A percentile compares a stretch with the other conserved stretches of the same genome.
Evolutionary conservation across 2,113 vertebrate genomes (phyloP).

Genomic region (Leptobrachium ailaonicum): DNA sequence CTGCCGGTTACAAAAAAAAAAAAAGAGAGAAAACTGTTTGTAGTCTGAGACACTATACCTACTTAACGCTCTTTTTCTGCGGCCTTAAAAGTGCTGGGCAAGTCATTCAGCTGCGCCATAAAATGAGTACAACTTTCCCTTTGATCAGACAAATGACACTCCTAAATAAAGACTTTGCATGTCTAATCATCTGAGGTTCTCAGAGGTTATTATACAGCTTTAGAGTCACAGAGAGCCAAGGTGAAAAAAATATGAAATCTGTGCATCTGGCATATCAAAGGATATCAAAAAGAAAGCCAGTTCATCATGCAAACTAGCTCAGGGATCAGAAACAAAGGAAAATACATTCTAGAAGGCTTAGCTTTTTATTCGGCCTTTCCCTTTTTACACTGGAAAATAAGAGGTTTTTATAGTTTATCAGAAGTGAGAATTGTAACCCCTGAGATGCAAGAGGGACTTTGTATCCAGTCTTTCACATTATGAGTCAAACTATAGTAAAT

Average conservation of each 20-base stretch:
- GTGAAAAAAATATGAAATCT: slow-evolving; percentile 12
- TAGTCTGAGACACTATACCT: slow-evolving; percentile 51
- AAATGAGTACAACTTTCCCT: slow-evolving; percentile 51
- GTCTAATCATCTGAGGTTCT: slow-evolving; percentile 21
- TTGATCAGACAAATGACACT: slow-evolving; percentile 48
- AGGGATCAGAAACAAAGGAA: slow-evolving; percentile 1
- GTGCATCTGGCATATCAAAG: slow-evolving; percentile 5
- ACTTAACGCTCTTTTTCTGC: slow-evolving; percentile 63
- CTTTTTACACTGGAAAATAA: background rate
- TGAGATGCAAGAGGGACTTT: too few species aligned
- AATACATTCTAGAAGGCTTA: background rate
- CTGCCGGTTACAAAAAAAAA: slow-evolving; percentile 56
- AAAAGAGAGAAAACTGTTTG: slow-evolving; percentile 7
- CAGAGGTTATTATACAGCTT: slow-evolving; percentile 18
- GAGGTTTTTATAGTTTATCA: background rate
- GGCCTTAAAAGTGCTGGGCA: slow-evolving; percentile 48
- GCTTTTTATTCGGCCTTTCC: background rate
- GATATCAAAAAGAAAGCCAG: background rate
- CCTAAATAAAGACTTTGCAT: slow-evolving; percentile 43
- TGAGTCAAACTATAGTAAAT: too few species aligned
- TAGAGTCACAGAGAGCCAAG: background rate
- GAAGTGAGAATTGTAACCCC: background rate
- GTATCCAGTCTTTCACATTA: too few species aligned
- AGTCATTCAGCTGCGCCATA: slow-evolving; percentile 49
- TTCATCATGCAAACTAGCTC: background rate